A percentile compares a stretch with the other conserved stretches of the same genome.
Conservation (phyloP, 2,113 vertebrate genomes). For the Xiphias gladius region DNA sequence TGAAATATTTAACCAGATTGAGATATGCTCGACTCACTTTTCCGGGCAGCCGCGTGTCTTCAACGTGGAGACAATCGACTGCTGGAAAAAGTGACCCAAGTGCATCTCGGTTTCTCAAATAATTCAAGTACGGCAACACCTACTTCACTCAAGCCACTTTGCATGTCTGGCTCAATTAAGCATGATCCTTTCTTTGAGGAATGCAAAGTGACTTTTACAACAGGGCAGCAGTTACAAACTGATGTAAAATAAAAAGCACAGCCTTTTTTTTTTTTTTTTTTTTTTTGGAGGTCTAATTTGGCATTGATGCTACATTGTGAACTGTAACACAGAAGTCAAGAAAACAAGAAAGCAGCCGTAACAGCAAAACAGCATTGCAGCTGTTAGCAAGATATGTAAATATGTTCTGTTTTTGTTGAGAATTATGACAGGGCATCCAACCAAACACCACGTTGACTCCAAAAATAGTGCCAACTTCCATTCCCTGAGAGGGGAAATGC, state of each 20-base stretch:
- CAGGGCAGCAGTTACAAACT: constrained; percentile 64
- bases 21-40: constrained; percentile 15
- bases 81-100: constrained; percentile 26
- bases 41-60: constrained; percentile 5
- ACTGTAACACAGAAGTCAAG: constrained; percentile 62
- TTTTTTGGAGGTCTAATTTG: constrained; percentile 30
- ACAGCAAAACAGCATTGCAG: constrained; percentile 65
- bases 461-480: constrained; percentile 5
- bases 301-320: constrained; percentile 46
- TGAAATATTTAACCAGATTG: neutral
- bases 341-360: constrained; percentile 62
- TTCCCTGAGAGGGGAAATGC: constrained; percentile 5
- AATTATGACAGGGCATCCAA: constrained; percentile 76
- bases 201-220: constrained; percentile 61
- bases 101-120: neutral
- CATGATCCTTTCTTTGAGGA: constrained; percentile 11
- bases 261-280: neutral
- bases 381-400: constrained; percentile 32
- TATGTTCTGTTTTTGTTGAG: constrained; percentile 54
- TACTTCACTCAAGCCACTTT: constrained; percentile 54
- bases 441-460: constrained; percentile 74
- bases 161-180: constrained; percentile 42
- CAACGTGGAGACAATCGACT: neutral
- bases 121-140: constrained; percentile 1
- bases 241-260: constrained; percentile 23